These are phyloP conservation scores for Drosophila barbarae DNA, from an alignment of 2,888 invertebrate genomes.

Conservation along the genomic window DNA sequence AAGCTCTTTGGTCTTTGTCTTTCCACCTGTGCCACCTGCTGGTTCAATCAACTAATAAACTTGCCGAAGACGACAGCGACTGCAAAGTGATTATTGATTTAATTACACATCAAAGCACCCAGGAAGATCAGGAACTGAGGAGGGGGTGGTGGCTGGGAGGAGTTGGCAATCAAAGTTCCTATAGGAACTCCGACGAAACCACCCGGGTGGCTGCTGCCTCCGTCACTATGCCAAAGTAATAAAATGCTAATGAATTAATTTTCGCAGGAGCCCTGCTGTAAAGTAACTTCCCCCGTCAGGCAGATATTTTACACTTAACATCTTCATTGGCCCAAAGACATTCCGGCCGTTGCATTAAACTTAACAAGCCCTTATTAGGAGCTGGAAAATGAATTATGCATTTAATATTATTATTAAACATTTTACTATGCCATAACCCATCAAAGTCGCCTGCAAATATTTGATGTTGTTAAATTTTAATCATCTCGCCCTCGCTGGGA, in stretches of 20 bases:
- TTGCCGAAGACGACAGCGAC: slow-evolving; percentile 21
- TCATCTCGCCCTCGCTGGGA: slow-evolving; percentile 7
- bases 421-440: slow-evolving; percentile 19
- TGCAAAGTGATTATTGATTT: slow-evolving; percentile 69
- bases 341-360: slow-evolving; percentile 46
- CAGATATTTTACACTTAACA: slow-evolving; percentile 27
- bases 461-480: slow-evolving; percentile 43
- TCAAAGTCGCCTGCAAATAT: slow-evolving; percentile 45
- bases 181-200: slow-evolving; percentile 22
- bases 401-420: slow-evolving; percentile 49
- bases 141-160: not conserved
- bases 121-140: slow-evolving; percentile 19
- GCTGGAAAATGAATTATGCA: slow-evolving; percentile 49
- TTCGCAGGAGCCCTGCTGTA: slow-evolving; percentile 60
- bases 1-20: not conserved
- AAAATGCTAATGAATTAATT: slow-evolving; percentile 73
- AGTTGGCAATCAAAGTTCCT: slow-evolving; percentile 6
- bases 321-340: slow-evolving; percentile 36
- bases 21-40: slow-evolving; percentile 33
- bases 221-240: slow-evolving; percentile 55
- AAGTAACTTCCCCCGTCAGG: slow-evolving; percentile 22
- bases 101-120: slow-evolving; percentile 70
- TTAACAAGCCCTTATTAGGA: slow-evolving; percentile 55
- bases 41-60: slow-evolving; percentile 53
- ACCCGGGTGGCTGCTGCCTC: slow-evolving; percentile 20